Evolutionary conservation across 2,888 invertebrate genomes (phyloP).

Genomic region (Tinea semifulvella): DNA sequence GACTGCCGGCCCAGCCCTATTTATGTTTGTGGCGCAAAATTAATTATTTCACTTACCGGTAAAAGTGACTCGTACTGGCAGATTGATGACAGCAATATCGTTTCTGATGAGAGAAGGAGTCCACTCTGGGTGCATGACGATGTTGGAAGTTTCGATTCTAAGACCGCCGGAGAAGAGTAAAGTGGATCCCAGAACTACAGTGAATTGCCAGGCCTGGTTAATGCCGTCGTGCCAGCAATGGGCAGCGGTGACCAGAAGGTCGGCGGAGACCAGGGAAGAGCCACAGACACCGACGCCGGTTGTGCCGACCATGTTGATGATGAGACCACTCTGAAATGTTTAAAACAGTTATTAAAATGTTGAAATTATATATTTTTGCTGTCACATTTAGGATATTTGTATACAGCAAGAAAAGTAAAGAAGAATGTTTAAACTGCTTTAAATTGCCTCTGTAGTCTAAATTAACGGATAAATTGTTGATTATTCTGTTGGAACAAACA

Average conservation of each 20-base stretch:
- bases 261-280: constrained; percentile 29
- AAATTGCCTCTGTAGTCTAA: too few species aligned
- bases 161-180: constrained; percentile 32
- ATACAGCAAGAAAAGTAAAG: too few species aligned
- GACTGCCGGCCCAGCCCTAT: too few species aligned
- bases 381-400: too few species aligned
- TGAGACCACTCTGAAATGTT: constrained; percentile 29
- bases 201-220: constrained; percentile 32
- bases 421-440: too few species aligned
- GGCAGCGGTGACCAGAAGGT: constrained; percentile 36
- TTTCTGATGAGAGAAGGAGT: constrained; percentile 28
- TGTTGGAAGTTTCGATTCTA: constrained; percentile 27
- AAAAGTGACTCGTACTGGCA: constrained; percentile 23
- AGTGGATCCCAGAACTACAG: constrained; percentile 34
- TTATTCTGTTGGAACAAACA: too few species aligned
- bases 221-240: constrained; percentile 45
- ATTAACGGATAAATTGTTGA: too few species aligned
- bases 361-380: too few species aligned
- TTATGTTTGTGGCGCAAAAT: too few species aligned
- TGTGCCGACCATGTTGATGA: constrained; percentile 25
- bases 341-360: too few species aligned
- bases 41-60: too few species aligned
- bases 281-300: constrained; percentile 33
- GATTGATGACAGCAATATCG: constrained; percentile 34
- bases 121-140: constrained; percentile 33